Evolutionary conservation across 30 jellyfish, hydroid and myxozoan species (phyloP).

Genomic region (Nemopilema nomurai): DNA sequence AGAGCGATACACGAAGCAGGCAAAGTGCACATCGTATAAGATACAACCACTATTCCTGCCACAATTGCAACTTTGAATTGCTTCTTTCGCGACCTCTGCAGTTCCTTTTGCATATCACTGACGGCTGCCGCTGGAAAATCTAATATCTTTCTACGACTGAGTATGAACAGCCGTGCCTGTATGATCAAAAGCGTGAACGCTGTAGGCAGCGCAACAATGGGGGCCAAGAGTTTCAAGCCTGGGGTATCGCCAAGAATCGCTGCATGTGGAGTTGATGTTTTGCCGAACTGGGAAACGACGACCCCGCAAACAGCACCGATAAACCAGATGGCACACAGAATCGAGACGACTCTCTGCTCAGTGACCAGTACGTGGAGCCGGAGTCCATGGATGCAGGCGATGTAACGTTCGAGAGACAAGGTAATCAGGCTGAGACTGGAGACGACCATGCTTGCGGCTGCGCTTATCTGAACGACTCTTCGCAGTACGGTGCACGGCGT

Average conservation of each 20-base stretch:
- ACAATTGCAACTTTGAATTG: constrained; percentile 16
- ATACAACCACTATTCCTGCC: neutral
- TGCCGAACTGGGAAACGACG: neutral
- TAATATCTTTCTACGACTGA: neutral
- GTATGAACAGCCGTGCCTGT: constrained; percentile 6
- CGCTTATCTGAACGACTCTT: neutral
- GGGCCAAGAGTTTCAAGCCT: neutral
- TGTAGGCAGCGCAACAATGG: neutral
- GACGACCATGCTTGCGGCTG: neutral
- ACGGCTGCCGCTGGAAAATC: neutral
- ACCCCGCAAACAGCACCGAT: neutral
- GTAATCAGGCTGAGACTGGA: constrained; percentile 19
- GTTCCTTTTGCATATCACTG: neutral
- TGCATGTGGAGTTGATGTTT: neutral
- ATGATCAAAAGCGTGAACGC: neutral
- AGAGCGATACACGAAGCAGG: neutral
- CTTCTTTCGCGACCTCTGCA: neutral
- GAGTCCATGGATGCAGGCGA: constrained; percentile 33
- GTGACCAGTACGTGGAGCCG: constrained; percentile 6
- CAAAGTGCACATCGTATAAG: neutral
- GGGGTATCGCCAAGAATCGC: neutral
- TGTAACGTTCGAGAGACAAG: constrained; percentile 21
- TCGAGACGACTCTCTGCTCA: neutral
- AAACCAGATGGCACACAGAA: constrained; percentile 1
- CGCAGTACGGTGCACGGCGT: constrained; percentile 11